Conservation (phyloP, 2,113 vertebrate species). For the Cololabis saira region DNA sequence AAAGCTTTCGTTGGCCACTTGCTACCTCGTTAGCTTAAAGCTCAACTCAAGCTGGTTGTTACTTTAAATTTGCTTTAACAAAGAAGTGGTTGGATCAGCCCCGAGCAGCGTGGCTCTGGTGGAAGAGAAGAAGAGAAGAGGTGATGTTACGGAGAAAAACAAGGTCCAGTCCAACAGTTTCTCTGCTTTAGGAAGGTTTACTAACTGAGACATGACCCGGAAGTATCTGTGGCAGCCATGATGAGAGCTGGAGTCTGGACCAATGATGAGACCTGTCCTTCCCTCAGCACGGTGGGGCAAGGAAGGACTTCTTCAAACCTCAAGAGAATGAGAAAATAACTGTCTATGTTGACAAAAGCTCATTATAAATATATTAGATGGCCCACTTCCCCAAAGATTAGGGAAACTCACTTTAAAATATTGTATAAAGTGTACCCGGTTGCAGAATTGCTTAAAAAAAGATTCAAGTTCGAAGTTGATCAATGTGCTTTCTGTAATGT, state of each 20-base stretch:
- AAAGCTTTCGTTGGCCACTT: conserved; percentile 24
- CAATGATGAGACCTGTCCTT: no score
- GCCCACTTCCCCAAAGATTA: no score
- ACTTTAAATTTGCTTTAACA: conserved; percentile 38
- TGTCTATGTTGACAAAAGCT: no score
- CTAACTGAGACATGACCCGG: not conserved
- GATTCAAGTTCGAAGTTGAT: no score
- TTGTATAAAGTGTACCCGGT: no score
- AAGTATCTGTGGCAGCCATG: not conserved
- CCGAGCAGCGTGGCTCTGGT: not conserved
- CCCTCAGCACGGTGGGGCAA: no score
- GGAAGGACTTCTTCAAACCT: no score
- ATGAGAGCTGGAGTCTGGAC: not conserved
- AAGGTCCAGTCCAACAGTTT: not conserved
- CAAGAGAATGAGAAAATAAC: no score
- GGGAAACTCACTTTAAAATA: no score
- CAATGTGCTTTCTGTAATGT: no score
- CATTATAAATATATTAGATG: no score
- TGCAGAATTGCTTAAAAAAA: no score
- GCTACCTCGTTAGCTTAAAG: conserved; percentile 52
- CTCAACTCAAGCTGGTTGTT: conserved; percentile 10
- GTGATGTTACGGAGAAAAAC: not conserved
- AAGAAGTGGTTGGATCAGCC: conserved; percentile 2
- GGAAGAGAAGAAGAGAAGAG: not conserved
- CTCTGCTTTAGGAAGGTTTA: not conserved